Evolutionary conservation across 2,888 invertebrate genomes (phyloP), one percentile per base, ranked within the genome.

Genomic region (Anthrax anthrax): DNA sequence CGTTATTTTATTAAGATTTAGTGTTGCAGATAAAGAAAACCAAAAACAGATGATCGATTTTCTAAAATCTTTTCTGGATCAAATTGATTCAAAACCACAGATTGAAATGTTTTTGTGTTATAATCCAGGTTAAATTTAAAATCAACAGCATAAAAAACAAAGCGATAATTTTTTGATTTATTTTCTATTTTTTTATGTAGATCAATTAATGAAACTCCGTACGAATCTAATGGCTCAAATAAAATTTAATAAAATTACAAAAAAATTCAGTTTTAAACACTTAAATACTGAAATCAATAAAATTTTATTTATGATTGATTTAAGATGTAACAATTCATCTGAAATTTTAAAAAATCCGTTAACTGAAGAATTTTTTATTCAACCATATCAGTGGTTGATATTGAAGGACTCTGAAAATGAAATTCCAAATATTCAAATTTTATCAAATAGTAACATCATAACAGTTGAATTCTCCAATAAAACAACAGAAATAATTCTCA

Each of bases 381-480:
- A 44, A 39, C 47, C 49, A 16, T 38, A 38, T 34, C 42, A 42
- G 13, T 49, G 49, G 49, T 38, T 49, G 18, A 32, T 49, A 12
- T 17, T 50, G 4, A 36, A 39, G 12, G 18, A 43, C 16, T 23
- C 18, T 3, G 4, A 29, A 14, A 4, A 18, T 14, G 18, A 10
- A 38, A 38, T 44, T 14, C 44, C 42, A 16, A 36, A 49, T 13
- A 43, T 50, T 23, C 43, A 42, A 29, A 42, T 45, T 18, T 23
- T 50, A 2, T 29, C 39, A 12, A 47, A 50, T 37, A 49, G 49
- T 36, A 44, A 49, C 27, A 38, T 49, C 27, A 27, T 49, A n/a
- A 27, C 44, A 16, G 47, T 23, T 6, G 16, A 19, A 37, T 4
- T 16, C 17, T 19, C 16, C 39, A 18, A 34, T 27, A 9, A 27